Base-by-base conservation (phyloP, 1,140 invertebrate genomes). In the Aphis craccivora region DNA sequence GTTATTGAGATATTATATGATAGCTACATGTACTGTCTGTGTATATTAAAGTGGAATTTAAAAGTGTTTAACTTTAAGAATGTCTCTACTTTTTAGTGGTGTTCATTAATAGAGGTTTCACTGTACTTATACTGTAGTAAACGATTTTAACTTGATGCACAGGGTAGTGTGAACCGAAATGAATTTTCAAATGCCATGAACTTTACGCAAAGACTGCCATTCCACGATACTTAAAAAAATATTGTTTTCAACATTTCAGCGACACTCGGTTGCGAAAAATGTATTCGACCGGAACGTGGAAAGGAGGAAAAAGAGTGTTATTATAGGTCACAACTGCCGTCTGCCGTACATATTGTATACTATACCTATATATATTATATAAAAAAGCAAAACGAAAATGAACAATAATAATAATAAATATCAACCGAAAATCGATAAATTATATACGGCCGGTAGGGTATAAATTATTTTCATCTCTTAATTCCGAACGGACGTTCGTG, bases 361-460 rank as follows among this genome's bases (percentile, higher is more conserved):
- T 25, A 84, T 43, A 43, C n/a, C 11, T 18, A 67, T 45, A 86
- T 45, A 86, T 40, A n/a, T n/a, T 18, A 25, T 86, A 43, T 14
- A 43, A 22, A 87, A 87, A 48, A 87, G 35, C 25, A 5, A 35
- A 48, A 35, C 30, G n/a, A 45, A 51, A 37, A 53, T 53, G 22
- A 90, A 60, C 4, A 40, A 90, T 40, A 90, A 90, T n/a, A 90
- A 67, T 55, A 67, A 90, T 67, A 67, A 43, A 90, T 67, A 43
- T 90, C 89, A 67, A 60, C 89, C 5, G 25, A 60, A 90, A 90
- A 60, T 90, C 89, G 55, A 90, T 90, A 90, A 67, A 89, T 40
- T 90, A 43, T 60, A 90, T n/a, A 60, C 88, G 88, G 40, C 25
- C 53, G 89, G 25, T 18, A 35, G 22, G 9, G 35, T 22, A 53